Percentiles rank a stretch among this genome's conserved stretches.
Evolutionary conservation across 30 jellyfish, hydroid and myxozoan species (phyloP).

Genomic region (Nemopilema nomurai): DNA sequence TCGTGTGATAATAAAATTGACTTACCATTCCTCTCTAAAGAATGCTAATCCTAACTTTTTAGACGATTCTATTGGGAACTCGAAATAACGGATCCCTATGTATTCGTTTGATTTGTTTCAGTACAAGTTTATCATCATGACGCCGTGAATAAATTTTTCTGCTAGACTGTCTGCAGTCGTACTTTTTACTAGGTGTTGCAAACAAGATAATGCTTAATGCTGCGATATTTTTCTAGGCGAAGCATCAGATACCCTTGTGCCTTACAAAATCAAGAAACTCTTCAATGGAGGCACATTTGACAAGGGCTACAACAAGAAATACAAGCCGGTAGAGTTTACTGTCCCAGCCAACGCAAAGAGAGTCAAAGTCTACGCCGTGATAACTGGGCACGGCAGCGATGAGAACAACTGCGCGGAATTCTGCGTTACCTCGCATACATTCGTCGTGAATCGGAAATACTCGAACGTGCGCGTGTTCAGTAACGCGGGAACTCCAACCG

Average conservation of each 20-base stretch:
- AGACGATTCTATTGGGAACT: too few relatives aligned
- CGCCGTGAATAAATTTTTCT: too few relatives aligned
- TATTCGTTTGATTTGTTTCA: too few relatives aligned
- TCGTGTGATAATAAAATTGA: too few relatives aligned
- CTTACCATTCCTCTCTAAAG: too few relatives aligned
- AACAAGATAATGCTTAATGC: too few relatives aligned
- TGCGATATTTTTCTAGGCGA: slow-evolving; percentile 2
- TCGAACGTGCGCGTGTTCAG: slow-evolving; percentile 86
- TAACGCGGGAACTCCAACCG: slow-evolving; percentile 97
- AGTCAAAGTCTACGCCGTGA: slow-evolving; percentile 75
- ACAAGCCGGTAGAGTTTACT: slow-evolving; percentile 62
- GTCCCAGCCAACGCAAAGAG: slow-evolving; percentile 77
- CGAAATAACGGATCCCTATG: too few relatives aligned
- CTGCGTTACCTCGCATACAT: slow-evolving; percentile 94
- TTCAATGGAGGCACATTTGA: slow-evolving; percentile 93
- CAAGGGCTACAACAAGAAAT: slow-evolving; percentile 73
- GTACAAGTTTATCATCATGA: too few relatives aligned
- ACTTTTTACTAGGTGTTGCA: too few relatives aligned
- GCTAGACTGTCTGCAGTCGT: too few relatives aligned
- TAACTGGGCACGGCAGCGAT: slow-evolving; percentile 99
- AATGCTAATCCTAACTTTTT: too few relatives aligned
- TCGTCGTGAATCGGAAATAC: slow-evolving; percentile 69
- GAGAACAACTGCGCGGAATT: slow-evolving; percentile 96
- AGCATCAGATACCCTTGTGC: slow-evolving; percentile 48
- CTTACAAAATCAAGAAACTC: slow-evolving; percentile 68